phyloP scores from a whole-genome alignment of 2,888 invertebrate species.

The Pterobdella sp. region DNA sequence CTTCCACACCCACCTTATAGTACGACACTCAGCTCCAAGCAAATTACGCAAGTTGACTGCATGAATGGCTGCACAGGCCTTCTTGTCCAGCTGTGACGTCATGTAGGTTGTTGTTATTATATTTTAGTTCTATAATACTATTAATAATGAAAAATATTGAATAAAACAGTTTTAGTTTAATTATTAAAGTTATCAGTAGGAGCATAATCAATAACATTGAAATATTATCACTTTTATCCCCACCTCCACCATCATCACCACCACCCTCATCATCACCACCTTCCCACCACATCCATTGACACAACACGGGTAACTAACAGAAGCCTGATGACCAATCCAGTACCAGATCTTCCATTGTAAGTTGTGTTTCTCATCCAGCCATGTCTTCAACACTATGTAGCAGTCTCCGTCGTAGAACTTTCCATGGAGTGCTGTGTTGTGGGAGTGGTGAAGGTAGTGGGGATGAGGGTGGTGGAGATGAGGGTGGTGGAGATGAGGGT shows the following conservation, averaged over 20 bases:
- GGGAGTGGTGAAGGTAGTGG: too few relatives aligned
- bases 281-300: too few relatives aligned
- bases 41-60: constrained; percentile 94
- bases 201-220: background rate
- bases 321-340: constrained; percentile 93
- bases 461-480: too few relatives aligned
- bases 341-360: constrained; percentile 92
- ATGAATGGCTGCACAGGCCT: constrained; percentile 93
- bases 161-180: too few relatives aligned
- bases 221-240: background rate
- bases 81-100: constrained; percentile 65
- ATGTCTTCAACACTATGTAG: constrained; percentile 88
- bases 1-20: constrained; percentile 62
- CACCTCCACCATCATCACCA: background rate
- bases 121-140: too few relatives aligned
- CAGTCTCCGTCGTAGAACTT: constrained; percentile 99
- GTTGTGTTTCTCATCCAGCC: constrained; percentile 67
- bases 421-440: constrained; percentile 70
- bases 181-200: too few relatives aligned
- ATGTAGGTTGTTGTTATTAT: too few relatives aligned
- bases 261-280: background rate
- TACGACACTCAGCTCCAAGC: constrained; percentile 84
- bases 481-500: too few relatives aligned
- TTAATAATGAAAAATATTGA: too few relatives aligned
- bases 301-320: constrained; percentile 62